phyloP scores from a whole-genome alignment of 1,140 invertebrate species.

The Littorina saxatilis region DNA sequence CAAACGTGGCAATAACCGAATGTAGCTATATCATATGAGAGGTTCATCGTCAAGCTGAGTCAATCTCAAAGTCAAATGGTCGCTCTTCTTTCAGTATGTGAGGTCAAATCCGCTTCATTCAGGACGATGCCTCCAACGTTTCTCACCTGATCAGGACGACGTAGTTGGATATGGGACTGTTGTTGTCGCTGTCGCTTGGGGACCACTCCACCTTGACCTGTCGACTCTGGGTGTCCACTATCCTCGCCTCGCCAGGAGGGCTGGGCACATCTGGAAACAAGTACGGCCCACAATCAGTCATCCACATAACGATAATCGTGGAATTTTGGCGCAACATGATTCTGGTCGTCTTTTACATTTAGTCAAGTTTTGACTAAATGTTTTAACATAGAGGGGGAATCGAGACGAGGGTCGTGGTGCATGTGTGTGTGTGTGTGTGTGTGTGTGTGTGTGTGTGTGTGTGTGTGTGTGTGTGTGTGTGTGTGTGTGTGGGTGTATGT shows the following conservation, averaged over 20 bases:
- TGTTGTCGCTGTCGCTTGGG: conserved; percentile 48
- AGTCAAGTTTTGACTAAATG: background rate
- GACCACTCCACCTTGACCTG: conserved; percentile 48
- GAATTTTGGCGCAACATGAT: background rate
- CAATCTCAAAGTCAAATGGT: too few species aligned
- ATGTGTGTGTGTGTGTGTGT: background rate
- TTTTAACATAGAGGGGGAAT: too few species aligned
- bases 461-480: background rate
- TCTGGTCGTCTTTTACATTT: background rate
- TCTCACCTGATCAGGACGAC: conserved; percentile 56
- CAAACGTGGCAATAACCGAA: too few species aligned
- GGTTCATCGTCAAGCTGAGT: too few species aligned
- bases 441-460: background rate
- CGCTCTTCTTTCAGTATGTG: too few species aligned
- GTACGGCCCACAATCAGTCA: too few species aligned
- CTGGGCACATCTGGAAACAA: conserved; percentile 58
- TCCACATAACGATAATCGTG: background rate
- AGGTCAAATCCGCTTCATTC: too few species aligned
- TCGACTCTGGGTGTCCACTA: conserved; percentile 41
- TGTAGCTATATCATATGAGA: too few species aligned
- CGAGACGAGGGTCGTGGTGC: too few species aligned
- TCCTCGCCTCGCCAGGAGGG: conserved; percentile 48
- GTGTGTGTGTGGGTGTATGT: too few species aligned
- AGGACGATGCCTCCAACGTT: too few species aligned
- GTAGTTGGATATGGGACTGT: conserved; percentile 59